Conservation (phyloP, 2,888 invertebrate genomes). For the Sminthurides aquaticus region DNA sequence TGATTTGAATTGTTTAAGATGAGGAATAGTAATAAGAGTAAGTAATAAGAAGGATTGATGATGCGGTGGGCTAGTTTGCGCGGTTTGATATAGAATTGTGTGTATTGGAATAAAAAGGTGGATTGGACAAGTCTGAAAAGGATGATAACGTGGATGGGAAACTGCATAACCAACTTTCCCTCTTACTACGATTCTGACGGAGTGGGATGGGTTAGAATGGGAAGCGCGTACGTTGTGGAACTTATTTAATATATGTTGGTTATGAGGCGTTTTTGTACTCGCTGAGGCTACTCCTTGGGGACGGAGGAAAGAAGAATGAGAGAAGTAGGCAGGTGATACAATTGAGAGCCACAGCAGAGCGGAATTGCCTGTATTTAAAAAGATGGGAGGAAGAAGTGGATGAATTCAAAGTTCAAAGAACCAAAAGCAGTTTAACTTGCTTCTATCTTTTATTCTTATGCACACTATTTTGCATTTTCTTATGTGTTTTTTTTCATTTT, state of each 20-base stretch:
- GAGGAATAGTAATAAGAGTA: no score
- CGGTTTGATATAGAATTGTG: no score
- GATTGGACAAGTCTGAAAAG: no score
- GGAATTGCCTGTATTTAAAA: no score
- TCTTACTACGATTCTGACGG: neutral
- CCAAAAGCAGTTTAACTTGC: neutral
- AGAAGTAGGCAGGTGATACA: no score
- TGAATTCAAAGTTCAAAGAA: neutral
- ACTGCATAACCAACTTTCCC: neutral
- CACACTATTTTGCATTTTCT: neutral
- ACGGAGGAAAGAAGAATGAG: neutral
- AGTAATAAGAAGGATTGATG: no score
- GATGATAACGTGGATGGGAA: no score
- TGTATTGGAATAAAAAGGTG: no score
- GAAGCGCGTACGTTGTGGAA: neutral
- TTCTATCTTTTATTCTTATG: neutral
- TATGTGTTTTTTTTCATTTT: neutral
- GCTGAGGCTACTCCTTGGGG: neutral
- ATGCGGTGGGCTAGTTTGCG: no score
- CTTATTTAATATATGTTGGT: neutral
- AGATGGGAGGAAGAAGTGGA: no score
- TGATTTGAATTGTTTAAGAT: no score
- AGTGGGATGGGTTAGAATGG: neutral
- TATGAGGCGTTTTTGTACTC: neutral
- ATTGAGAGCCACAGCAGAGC: no score